Evolutionary conservation across 2,113 vertebrate species (phyloP).

Genomic region (Bufo bufo): DNA sequence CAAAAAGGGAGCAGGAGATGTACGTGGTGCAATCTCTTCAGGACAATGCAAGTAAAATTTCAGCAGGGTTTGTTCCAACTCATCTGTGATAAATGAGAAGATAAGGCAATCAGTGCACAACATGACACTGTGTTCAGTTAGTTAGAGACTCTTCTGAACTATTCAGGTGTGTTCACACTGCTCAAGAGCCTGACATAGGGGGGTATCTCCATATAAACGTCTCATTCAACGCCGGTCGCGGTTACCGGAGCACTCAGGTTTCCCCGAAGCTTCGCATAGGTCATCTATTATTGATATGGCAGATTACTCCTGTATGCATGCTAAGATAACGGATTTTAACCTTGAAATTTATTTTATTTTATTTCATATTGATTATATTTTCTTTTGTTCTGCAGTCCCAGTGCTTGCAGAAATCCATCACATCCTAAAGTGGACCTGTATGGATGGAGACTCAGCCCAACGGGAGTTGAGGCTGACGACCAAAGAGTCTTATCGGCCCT

Average conservation of each 20-base stretch:
- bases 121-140: slow-evolving; percentile 85
- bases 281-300: slow-evolving; percentile 78
- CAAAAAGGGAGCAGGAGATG: slow-evolving; percentile 70
- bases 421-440: slow-evolving; percentile 70
- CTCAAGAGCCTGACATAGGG: slow-evolving; percentile 75
- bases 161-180: slow-evolving; percentile 83
- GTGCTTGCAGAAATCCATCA: slow-evolving; percentile 76
- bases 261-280: slow-evolving; percentile 73
- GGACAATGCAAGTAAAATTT: slow-evolving; percentile 90
- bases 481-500: slow-evolving; percentile 72
- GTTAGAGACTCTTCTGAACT: slow-evolving; percentile 87
- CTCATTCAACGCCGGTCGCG: slow-evolving; percentile 78
- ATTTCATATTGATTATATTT: slow-evolving; percentile 49
- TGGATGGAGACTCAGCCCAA: slow-evolving; percentile 76
- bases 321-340: slow-evolving; percentile 64
- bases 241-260: slow-evolving; percentile 74
- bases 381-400: slow-evolving; percentile 63
- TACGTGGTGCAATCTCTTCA: slow-evolving; percentile 82
- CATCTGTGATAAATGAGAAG: slow-evolving; percentile 99
- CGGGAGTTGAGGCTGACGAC: slow-evolving; percentile 70
- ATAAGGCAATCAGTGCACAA: slow-evolving; percentile 99
- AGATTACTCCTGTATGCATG: slow-evolving; percentile 66
- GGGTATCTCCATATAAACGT: slow-evolving; percentile 80
- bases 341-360: slow-evolving; percentile 69
- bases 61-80: slow-evolving; percentile 99